Conservation (phyloP, 2,888 invertebrate genomes). For the Patella ulyssiponensis region DNA sequence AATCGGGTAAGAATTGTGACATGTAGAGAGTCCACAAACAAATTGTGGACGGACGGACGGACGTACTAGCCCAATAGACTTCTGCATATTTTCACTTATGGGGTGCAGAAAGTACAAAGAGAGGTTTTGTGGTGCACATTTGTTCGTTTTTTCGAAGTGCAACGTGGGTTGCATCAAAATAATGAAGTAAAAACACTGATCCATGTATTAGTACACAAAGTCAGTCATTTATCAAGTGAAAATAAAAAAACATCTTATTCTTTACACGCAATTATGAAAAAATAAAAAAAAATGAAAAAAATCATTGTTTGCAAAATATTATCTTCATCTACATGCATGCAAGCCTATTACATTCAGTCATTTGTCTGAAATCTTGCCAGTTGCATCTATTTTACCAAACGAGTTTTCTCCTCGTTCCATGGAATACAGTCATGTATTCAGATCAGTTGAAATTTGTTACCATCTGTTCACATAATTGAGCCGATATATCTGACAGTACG, state of each 20-base stretch:
- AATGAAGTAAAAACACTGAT: background rate
- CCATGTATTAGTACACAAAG: background rate
- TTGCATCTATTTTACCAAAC: background rate
- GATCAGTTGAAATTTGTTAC: background rate
- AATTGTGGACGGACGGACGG: background rate
- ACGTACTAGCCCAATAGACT: background rate
- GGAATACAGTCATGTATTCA: background rate
- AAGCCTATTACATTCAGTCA: background rate
- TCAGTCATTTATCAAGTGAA: background rate
- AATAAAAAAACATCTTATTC: background rate
- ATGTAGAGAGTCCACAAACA: no score
- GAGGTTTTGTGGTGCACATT: slow-evolving; percentile 6
- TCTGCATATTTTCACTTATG: slow-evolving; percentile 10
- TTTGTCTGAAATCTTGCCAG: background rate
- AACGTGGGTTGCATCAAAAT: background rate
- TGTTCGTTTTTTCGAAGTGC: slow-evolving; percentile 7
- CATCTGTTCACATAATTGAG: background rate
- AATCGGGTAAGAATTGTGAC: no score
- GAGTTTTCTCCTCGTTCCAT: background rate
- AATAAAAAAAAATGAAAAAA: background rate
- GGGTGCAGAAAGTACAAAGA: slow-evolving; percentile 8
- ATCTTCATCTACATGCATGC: background rate
- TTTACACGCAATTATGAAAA: background rate
- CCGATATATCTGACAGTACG: background rate
- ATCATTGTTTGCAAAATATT: background rate